Evolutionary conservation across 2,113 vertebrate genomes (phyloP), one percentile per base, ranked within the genome.

Genomic region (Promerops cafer): DNA sequence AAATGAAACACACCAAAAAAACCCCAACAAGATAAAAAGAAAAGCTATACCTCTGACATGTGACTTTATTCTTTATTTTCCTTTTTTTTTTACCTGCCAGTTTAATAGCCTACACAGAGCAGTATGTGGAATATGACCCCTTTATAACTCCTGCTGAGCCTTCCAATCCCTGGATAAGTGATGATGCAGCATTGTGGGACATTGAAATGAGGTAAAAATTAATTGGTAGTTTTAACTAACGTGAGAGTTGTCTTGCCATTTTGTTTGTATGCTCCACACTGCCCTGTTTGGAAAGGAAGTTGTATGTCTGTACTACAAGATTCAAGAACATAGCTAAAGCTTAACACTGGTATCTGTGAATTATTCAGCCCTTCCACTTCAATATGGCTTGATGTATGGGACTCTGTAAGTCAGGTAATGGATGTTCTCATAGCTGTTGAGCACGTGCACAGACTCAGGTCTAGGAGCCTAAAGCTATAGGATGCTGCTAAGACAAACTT

Each of bases 91-190:
- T 35, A 87, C 76, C 23, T 94, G 68, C 56, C 68, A 99, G 99
- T 95, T 98, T 99, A 97, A 99, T 99, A 96, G 93, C 98, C 90
- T 99, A 99, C 98, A 98, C 99, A 0, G 99, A 99, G 87, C 99
- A 99, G 94, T 99, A 99, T 72, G 87, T 98, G 97, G 99, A 99
- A 56, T 99, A 99, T 14, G 99, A 99, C 90, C 98, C 99, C 47
- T 98, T 99, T 52, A 97, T 99, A 96, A 98, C 98, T 11, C 96
- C 98, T n/a, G 94, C 97, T 20, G 99, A 99, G 87, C 99, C 99
- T n/a, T 98, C 99, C 64, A 99, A 99, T 96, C 99, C 99, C 47
- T 99, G 99, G 99, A 96, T 99, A 98, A 98, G 97, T 59, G 99
- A 99, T 27, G 99, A 99, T 91, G 44, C 97, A n/a, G 76, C 98